These are phyloP conservation scores for Samia ricini DNA, from an alignment of 1,140 invertebrate species.

Conservation along the genomic window DNA sequence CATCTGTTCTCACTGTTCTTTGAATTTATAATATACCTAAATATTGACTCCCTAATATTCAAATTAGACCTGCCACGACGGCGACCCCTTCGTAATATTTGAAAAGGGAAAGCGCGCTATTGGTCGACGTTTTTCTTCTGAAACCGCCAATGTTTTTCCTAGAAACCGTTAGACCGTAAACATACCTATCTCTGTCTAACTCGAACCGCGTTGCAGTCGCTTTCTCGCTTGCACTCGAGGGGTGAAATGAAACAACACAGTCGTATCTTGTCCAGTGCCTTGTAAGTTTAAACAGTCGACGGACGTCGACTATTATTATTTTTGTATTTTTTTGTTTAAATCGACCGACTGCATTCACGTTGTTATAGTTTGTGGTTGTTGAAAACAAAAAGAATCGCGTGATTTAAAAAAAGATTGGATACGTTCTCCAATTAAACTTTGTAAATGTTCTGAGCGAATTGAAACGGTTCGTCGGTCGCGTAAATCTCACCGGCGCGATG, in stretches of 20 bases:
- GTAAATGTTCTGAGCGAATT: background rate
- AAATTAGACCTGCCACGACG: conserved; percentile 25
- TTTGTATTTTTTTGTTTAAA: conserved; percentile 26
- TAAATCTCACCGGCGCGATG: conserved; percentile 36
- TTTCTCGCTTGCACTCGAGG: conserved; percentile 47
- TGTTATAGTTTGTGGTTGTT: background rate
- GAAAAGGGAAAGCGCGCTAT: conserved; percentile 24
- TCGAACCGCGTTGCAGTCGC: conserved; percentile 19
- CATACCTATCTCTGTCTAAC: conserved; percentile 45
- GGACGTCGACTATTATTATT: conserved; percentile 48
- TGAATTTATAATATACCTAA: conserved; percentile 12
- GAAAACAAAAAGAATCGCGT: conserved; percentile 1
- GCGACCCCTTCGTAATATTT: conserved; percentile 13
- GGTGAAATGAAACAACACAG: conserved; percentile 39
- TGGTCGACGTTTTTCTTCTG: conserved; percentile 42
- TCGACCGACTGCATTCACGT: background rate
- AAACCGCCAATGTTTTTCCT: conserved; percentile 48
- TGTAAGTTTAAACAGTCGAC: conserved; percentile 54
- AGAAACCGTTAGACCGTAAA: conserved; percentile 48
- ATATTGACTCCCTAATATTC: conserved; percentile 24
- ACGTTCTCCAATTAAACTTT: conserved; percentile 10
- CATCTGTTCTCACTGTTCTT: background rate
- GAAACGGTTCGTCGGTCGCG: conserved; percentile 28
- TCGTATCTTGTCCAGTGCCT: conserved; percentile 55
- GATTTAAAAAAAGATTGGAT: conserved; percentile 4